Evolutionary conservation across 2,113 vertebrate genomes (phyloP).

Genomic region (Pollimyrus isidori): DNA sequence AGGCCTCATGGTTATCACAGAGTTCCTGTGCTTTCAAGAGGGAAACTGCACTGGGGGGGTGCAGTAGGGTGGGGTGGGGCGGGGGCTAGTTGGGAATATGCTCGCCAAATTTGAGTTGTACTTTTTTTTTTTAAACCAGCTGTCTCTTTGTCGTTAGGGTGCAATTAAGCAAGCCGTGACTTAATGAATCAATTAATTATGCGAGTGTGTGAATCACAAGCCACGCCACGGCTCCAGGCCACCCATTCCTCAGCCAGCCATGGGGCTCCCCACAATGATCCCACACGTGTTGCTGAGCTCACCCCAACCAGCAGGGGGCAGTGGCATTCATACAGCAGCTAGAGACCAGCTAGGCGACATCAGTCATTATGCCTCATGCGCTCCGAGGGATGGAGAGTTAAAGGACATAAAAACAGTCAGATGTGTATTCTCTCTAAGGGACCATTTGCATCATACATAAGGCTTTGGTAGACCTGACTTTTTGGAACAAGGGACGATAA

Average conservation of each 20-base stretch:
- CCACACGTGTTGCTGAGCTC: not conserved
- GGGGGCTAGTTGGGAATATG: not conserved
- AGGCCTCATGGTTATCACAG: not conserved
- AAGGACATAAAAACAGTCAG: not conserved
- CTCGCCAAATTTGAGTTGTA: not conserved
- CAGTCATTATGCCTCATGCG: not conserved
- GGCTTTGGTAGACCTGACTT: not conserved
- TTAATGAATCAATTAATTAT: slow-evolving; percentile 34
- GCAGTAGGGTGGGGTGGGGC: too few species aligned
- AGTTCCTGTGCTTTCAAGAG: not conserved
- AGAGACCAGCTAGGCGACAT: not conserved
- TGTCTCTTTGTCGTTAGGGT: slow-evolving; percentile 20
- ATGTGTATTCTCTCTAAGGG: slow-evolving; percentile 2
- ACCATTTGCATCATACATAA: not conserved
- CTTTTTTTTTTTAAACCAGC: slow-evolving; percentile 8
- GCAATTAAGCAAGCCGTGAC: slow-evolving; percentile 26
- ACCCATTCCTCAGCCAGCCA: not conserved
- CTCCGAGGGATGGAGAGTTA: not conserved
- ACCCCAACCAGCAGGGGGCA: not conserved
- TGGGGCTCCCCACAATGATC: not conserved
- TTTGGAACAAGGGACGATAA: not conserved
- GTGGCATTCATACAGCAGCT: not conserved
- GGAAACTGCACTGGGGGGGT: not conserved
- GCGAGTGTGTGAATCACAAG: slow-evolving; percentile 13
- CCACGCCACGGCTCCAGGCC: not conserved